Base-by-base conservation (phyloP, 2,113 vertebrate species). In the Mus spicilegus region DNA sequence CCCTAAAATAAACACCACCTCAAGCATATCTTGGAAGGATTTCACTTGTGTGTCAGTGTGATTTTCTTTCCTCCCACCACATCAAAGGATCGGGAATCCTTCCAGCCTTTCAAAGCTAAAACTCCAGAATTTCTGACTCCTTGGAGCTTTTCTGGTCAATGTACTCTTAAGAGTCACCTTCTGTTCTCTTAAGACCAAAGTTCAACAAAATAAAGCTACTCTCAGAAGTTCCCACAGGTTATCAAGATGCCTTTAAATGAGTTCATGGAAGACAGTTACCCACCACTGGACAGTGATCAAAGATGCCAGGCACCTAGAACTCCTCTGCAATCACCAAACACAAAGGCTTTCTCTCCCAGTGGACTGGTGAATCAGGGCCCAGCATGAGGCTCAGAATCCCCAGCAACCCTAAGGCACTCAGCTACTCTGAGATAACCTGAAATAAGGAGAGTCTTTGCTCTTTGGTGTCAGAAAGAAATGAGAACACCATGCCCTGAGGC, bases 71-170 rank as follows among this genome's bases (percentile, higher is more conserved):
- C 72, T 49, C 67, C 49, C 49, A 42, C 61, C n/a, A 93, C 81
- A 96, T 95, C 97, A 96, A 93, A 96, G 92, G 1, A 70, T 1
- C 78, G 93, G 84, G 63, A 85, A 87, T 89, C 54, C 92, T 80
- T 89, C 95, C 85, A 72, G 90, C 93, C 72, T 69, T 70, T 95
- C 95, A 96, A 85, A 97, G 85, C 90, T 81, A 96, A 94, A 97
- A 49, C 33, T 84, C 63, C 42, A 92, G 70, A 26, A 51, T 92
- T 39, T 73, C 92, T 77, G 26, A 93, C 28, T 90, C 85, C 26
- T 54, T 16, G 42, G 63, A 90, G 69, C 42, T 81, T 93, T 96
- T 24, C 1, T 28, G 84, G 70, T 70, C 42, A 63, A 0, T 88
- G 63, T 17, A 56, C 3, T 70, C 3, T 39, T 78, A 88, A 88